A percentile compares a stretch with the other conserved stretches of the same genome.
Evolutionary conservation across 1,140 invertebrate genomes (phyloP).

Genomic region (Choristoneura fumiferana): DNA sequence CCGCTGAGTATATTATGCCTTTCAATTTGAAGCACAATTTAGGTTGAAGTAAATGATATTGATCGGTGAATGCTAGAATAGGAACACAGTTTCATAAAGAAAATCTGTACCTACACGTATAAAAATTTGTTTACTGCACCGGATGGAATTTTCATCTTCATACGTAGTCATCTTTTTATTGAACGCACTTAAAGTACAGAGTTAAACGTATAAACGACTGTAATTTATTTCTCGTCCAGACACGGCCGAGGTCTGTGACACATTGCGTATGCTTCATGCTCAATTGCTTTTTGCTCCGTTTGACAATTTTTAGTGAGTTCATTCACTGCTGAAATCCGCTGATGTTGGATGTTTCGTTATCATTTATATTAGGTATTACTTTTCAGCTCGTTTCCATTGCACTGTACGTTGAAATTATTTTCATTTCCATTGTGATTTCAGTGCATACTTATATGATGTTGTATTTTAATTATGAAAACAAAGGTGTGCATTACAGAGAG

Average conservation of each 20-base stretch:
- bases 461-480: conserved; percentile 11
- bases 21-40: no score
- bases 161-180: conserved; percentile 41
- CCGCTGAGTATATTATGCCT: no score
- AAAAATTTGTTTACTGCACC: no score
- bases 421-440: no score
- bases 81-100: no score
- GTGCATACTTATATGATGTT: neutral
- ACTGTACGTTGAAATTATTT: no score
- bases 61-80: no score
- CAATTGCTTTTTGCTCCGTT: conserved; percentile 28
- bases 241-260: conserved; percentile 39
- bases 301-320: conserved; percentile 26
- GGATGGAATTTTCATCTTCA: conserved; percentile 17
- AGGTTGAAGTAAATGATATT: no score
- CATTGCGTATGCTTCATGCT: conserved; percentile 32
- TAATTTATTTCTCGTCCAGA: conserved; percentile 52
- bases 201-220: conserved; percentile 47
- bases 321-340: conserved; percentile 3
- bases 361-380: no score
- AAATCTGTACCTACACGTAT: no score
- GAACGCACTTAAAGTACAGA: conserved; percentile 33
- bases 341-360: neutral
- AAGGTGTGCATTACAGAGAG: neutral
- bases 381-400: no score